Conservation (phyloP, 2,888 invertebrate species). For the Ophioninae sp. region DNA sequence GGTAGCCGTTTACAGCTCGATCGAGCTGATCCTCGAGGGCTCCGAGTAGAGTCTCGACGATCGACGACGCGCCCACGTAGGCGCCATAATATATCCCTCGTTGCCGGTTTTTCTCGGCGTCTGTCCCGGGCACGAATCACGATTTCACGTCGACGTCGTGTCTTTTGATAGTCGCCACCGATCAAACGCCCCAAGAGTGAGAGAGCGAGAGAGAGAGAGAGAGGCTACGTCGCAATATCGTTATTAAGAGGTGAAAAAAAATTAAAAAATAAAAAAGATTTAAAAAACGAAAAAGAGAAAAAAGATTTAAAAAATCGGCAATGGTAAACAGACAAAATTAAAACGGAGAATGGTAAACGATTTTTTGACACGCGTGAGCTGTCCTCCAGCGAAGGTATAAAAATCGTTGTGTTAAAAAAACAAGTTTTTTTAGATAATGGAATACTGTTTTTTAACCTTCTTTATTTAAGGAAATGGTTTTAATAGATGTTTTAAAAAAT, state of each 20-base stretch:
- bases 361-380: constrained; percentile 2
- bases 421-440: too few relatives aligned
- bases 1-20: constrained; percentile 24
- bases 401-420: too few relatives aligned
- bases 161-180: constrained; percentile 43
- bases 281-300: background rate
- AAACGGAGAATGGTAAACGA: background rate
- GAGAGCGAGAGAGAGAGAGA: constrained; percentile 8
- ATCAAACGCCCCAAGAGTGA: constrained; percentile 23
- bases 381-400: background rate
- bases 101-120: constrained; percentile 65
- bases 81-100: constrained; percentile 71
- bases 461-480: too few relatives aligned
- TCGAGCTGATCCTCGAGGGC: constrained; percentile 17
- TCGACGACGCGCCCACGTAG: constrained; percentile 71
- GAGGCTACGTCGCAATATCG: constrained; percentile 22
- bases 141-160: constrained; percentile 42
- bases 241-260: constrained; percentile 28
- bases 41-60: constrained; percentile 43
- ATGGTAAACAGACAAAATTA: background rate
- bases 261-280: background rate
- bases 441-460: too few relatives aligned
- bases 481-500: too few relatives aligned
- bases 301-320: background rate
- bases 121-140: constrained; percentile 33